phyloP scores from a whole-genome alignment of 2,888 invertebrate species.

The Gerris lacustris region DNA sequence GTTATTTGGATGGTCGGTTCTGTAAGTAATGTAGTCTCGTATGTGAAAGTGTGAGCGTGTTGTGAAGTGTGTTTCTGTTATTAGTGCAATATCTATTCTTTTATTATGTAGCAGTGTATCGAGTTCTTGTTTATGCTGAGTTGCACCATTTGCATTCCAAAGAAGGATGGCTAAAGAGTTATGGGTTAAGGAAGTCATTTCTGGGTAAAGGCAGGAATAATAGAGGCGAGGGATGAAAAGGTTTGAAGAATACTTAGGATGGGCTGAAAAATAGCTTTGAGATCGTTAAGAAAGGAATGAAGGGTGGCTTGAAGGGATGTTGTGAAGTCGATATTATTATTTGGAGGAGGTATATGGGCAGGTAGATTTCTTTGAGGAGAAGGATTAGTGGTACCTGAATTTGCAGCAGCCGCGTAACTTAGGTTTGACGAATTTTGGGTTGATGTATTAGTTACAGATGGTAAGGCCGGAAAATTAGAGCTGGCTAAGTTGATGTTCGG shows the following conservation, averaged over 20 bases:
- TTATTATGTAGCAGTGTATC: conserved; percentile 6
- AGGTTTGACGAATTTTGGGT: too few relatives aligned
- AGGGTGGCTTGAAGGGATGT: not conserved
- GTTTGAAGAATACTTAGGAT: not conserved
- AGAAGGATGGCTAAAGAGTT: conserved; percentile 8
- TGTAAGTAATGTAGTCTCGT: conserved; percentile 31
- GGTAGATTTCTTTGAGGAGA: not conserved
- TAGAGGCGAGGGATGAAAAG: not conserved
- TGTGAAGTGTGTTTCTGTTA: conserved; percentile 29
- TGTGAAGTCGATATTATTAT: not conserved
- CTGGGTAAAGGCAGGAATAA: not conserved
- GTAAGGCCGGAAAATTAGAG: too few relatives aligned
- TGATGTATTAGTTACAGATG: too few relatives aligned
- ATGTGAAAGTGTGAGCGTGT: conserved; percentile 22
- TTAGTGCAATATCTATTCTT: conserved; percentile 19
- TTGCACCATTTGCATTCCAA: conserved; percentile 10
- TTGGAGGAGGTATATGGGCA: not conserved
- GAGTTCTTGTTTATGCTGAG: conserved; percentile 2
- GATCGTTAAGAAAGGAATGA: not conserved
- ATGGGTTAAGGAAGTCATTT: not conserved
- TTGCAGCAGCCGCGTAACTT: not conserved
- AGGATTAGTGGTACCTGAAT: not conserved
- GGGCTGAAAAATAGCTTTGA: not conserved
- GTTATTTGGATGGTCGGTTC: conserved; percentile 29
- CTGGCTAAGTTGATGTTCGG: too few relatives aligned